A percentile compares a stretch with the other conserved stretches of the same genome.
These are phyloP conservation scores for Calliopsis andreniformis DNA, from an alignment of 1,140 invertebrate genomes.

Conservation along the genomic window DNA sequence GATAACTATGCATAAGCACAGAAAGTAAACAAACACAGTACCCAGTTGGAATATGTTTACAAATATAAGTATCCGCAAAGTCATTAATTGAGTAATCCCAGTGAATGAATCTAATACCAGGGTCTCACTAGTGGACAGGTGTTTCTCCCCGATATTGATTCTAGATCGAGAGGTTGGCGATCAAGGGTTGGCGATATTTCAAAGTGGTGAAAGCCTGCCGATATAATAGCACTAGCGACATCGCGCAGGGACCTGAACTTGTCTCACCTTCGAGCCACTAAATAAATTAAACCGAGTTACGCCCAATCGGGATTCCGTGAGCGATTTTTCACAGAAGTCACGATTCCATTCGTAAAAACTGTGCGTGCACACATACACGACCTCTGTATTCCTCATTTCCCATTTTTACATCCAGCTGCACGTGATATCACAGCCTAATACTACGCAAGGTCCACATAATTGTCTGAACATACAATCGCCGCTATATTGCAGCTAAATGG, in stretches of 20 bases:
- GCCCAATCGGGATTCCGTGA: conserved; percentile 56
- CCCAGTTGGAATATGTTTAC: too few species aligned
- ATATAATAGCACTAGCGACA: conserved; percentile 59
- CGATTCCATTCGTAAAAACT: too few species aligned
- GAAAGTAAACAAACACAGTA: too few species aligned
- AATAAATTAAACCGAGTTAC: conserved; percentile 68
- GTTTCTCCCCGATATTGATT: conserved; percentile 63
- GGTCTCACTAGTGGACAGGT: conserved; percentile 43
- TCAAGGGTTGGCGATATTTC: conserved; percentile 61
- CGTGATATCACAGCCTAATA: not conserved
- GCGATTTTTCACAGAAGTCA: conserved; percentile 28
- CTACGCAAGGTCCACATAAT: not conserved
- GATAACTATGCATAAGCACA: too few species aligned
- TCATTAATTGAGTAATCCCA: too few species aligned
- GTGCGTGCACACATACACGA: not conserved
- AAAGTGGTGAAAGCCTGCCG: conserved; percentile 66
- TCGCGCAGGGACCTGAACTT: conserved; percentile 14
- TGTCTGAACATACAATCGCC: not conserved
- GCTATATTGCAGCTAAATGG: conserved; percentile 20
- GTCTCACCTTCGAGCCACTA: conserved; percentile 59
- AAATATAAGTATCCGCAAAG: too few species aligned
- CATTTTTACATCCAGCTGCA: not conserved
- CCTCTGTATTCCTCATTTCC: too few species aligned
- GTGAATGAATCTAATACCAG: too few species aligned
- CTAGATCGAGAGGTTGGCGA: too few species aligned